Conservation (phyloP, 1,140 invertebrate species). For the Atta texana region DNA sequence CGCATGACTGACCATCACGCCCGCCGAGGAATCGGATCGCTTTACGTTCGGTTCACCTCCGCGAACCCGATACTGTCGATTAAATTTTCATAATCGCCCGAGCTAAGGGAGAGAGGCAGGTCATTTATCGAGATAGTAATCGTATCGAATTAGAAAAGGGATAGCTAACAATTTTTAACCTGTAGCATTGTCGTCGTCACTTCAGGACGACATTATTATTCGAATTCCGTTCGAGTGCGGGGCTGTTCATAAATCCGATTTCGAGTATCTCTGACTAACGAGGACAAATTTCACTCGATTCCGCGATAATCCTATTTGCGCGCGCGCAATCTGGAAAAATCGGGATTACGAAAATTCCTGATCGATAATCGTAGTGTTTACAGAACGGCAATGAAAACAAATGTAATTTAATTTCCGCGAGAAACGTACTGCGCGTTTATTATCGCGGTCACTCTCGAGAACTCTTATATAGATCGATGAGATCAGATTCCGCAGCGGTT, state of each 20-base stretch:
- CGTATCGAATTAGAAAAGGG: conserved; percentile 18
- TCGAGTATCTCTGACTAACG: not conserved
- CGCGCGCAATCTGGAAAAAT: conserved; percentile 17
- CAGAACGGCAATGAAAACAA: conserved; percentile 31
- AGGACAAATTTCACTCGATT: conserved; percentile 19
- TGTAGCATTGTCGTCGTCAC: not conserved
- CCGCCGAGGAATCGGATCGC: conserved; percentile 26
- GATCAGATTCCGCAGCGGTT: not conserved
- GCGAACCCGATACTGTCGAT: conserved; percentile 18
- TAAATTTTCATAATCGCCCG: conserved; percentile 52
- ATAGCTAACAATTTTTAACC: conserved; percentile 26
- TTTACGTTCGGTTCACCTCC: conserved; percentile 23
- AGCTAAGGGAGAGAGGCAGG: not conserved
- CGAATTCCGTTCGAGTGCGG: conserved; percentile 9
- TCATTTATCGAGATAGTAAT: conserved; percentile 35
- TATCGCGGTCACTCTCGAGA: conserved; percentile 7
- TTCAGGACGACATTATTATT: not conserved
- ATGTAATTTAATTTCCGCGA: conserved; percentile 57
- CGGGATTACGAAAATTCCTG: conserved; percentile 14
- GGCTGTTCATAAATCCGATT: conserved; percentile 15
- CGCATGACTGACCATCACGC: conserved; percentile 22
- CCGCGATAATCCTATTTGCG: conserved; percentile 46
- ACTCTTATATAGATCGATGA: conserved; percentile 24
- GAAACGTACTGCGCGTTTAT: conserved; percentile 8
- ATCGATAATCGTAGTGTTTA: conserved; percentile 39